A percentile compares a stretch with the other conserved stretches of the same genome.
Evolutionary conservation across 2,888 invertebrate species (phyloP).

Genomic region (Mantis religiosa): DNA sequence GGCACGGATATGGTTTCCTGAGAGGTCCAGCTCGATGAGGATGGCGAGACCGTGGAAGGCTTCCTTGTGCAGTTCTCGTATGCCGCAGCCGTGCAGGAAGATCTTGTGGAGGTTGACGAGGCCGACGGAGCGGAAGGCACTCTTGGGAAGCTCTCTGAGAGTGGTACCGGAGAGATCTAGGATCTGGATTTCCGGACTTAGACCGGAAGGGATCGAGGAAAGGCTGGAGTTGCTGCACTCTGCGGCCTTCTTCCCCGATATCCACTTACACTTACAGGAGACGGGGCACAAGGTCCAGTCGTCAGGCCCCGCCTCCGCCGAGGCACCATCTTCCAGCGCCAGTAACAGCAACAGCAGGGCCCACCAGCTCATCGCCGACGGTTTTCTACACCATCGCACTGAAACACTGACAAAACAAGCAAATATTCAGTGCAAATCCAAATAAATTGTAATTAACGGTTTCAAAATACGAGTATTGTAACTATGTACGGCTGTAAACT

Average conservation of each 20-base stretch:
- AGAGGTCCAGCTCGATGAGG: constrained; percentile 78
- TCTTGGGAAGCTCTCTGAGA: constrained; percentile 59
- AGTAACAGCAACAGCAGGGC: constrained; percentile 38
- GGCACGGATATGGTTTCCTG: constrained; percentile 63
- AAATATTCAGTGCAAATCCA: too few relatives aligned
- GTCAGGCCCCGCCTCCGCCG: constrained; percentile 36
- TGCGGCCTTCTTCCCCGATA: constrained; percentile 76
- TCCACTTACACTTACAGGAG: constrained; percentile 80
- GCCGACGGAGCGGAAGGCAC: constrained; percentile 65
- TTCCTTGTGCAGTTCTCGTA: constrained; percentile 66
- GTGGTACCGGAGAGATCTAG: constrained; percentile 70
- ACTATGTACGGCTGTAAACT: too few relatives aligned
- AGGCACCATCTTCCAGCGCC: constrained; percentile 40
- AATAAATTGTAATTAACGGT: too few relatives aligned
- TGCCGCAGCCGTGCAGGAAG: constrained; percentile 67
- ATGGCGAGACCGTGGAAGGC: constrained; percentile 73
- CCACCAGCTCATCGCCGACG: not conserved
- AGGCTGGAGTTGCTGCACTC: constrained; percentile 69
- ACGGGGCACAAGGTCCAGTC: constrained; percentile 59
- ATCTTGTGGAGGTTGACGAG: constrained; percentile 79
- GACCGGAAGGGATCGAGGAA: constrained; percentile 63
- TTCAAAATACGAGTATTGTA: too few relatives aligned
- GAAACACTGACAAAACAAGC: not conserved
- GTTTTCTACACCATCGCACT: not conserved
- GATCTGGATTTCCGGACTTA: constrained; percentile 65